Conservation (phyloP, 2,113 vertebrate genomes). For the Trinectes maculatus region DNA sequence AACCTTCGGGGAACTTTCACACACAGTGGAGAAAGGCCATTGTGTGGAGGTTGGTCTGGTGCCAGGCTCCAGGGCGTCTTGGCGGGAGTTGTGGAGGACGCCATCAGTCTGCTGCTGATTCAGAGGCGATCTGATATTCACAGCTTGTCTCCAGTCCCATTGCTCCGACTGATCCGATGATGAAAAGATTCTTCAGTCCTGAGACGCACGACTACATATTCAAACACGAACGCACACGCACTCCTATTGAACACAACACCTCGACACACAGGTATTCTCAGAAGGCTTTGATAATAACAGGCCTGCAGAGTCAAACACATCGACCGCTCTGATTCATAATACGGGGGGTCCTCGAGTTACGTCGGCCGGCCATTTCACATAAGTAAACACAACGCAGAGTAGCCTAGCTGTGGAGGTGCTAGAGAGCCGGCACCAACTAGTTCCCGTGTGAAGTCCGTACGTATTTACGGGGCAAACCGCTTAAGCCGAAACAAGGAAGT, state of each 20-base stretch:
- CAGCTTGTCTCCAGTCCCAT: slow-evolving; percentile 7
- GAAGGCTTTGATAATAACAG: slow-evolving; percentile 3
- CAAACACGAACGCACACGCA: neutral
- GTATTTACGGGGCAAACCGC: too few relatives aligned
- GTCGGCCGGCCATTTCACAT: too few relatives aligned
- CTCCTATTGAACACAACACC: neutral
- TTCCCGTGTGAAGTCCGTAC: too few relatives aligned
- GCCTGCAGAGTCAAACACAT: slow-evolving; percentile 38
- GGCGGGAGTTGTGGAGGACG: slow-evolving; percentile 10
- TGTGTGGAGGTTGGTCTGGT: slow-evolving; percentile 1
- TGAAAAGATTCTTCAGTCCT: slow-evolving; percentile 4
- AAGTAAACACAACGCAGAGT: too few relatives aligned
- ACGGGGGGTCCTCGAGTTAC: too few relatives aligned
- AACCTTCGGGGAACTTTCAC: neutral
- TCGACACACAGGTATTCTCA: neutral
- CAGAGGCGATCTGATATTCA: slow-evolving; percentile 16
- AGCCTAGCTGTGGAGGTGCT: too few relatives aligned
- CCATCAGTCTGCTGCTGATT: neutral
- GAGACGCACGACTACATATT: slow-evolving; percentile 26
- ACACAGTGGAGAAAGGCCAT: neutral
- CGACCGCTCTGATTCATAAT: slow-evolving; percentile 48
- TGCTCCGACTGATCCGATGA: slow-evolving; percentile 31
- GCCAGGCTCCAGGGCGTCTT: slow-evolving; percentile 37
- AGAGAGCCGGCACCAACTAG: too few relatives aligned
- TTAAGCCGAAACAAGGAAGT: too few relatives aligned